phyloP scores from a whole-genome alignment of 2,888 invertebrate genomes.

The Drosophila phalerata region DNA sequence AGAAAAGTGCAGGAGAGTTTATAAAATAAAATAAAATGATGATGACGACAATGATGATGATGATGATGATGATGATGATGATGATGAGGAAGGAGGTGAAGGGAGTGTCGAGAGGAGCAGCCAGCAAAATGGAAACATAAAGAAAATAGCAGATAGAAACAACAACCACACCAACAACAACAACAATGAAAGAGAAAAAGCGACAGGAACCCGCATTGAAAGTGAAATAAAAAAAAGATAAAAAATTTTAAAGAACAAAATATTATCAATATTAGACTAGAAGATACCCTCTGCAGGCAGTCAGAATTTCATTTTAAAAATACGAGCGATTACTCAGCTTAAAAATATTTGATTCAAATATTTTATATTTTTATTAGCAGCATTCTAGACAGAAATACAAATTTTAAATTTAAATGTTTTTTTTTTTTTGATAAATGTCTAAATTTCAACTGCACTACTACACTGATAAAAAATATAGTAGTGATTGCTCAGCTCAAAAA shows the following conservation, averaged over 20 bases:
- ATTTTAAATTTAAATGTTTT: no score
- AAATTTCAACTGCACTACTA: no score
- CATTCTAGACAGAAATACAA: no score
- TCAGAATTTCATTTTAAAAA: no score
- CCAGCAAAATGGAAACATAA: conserved; percentile 56
- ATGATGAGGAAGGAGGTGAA: neutral
- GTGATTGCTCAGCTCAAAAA: no score
- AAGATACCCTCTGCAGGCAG: neutral
- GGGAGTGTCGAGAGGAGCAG: neutral
- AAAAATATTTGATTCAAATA: no score
- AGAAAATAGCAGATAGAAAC: conserved; percentile 60
- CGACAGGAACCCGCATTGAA: conserved; percentile 50
- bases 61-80: conserved; percentile 1
- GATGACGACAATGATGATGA: conserved; percentile 28
- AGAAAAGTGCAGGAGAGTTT: conserved; percentile 78
- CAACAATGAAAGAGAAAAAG: conserved; percentile 33
- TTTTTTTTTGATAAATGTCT: no score
- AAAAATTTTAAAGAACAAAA: conserved; percentile 1
- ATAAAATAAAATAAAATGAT: conserved; percentile 76
- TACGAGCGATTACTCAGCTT: no score
- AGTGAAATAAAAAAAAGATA: conserved; percentile 48
- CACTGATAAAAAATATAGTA: no score
- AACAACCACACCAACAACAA: conserved; percentile 12
- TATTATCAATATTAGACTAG: neutral
- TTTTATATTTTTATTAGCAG: no score